phyloP scores from a whole-genome alignment of 1,140 invertebrate species.

The Drosophila rhopaloa region DNA sequence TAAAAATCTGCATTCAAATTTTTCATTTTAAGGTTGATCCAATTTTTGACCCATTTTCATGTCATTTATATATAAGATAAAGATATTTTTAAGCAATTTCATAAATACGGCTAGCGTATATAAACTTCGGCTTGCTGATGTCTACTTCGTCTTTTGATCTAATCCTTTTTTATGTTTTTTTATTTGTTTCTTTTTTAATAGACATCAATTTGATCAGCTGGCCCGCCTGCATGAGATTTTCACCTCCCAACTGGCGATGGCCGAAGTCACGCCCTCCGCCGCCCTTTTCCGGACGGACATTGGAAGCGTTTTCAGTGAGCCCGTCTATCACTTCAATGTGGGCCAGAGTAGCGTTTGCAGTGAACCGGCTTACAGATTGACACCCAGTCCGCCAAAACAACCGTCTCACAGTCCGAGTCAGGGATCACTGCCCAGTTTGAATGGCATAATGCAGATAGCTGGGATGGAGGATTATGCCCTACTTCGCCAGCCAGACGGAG shows the following conservation, averaged over 20 bases:
- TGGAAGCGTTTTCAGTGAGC: conserved; percentile 92
- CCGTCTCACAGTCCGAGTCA: conserved; percentile 82
- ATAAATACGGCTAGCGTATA: no score
- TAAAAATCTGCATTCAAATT: no score
- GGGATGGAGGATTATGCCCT: conserved; percentile 88
- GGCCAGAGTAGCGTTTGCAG: conserved; percentile 89
- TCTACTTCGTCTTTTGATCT: no score
- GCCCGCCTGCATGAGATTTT: conserved; percentile 89
- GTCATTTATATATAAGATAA: no score
- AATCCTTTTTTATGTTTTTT: neutral
- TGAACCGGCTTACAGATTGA: conserved; percentile 85
- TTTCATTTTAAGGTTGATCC: no score
- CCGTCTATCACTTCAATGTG: conserved; percentile 90
- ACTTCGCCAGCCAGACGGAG: conserved; percentile 93
- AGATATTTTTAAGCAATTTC: no score
- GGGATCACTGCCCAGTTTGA: conserved; percentile 80
- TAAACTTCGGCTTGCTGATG: no score
- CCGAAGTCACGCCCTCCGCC: conserved; percentile 87
- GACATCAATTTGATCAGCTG: conserved; percentile 89
- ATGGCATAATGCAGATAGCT: conserved; percentile 85
- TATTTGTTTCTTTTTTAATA: conserved; percentile 25
- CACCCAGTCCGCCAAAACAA: conserved; percentile 83
- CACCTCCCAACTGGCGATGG: conserved; percentile 89
- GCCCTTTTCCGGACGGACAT: conserved; percentile 87
- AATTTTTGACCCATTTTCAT: no score